Conservation (phyloP, 2,797 vertebrate species). For the Xenentodon cancila region DNA sequence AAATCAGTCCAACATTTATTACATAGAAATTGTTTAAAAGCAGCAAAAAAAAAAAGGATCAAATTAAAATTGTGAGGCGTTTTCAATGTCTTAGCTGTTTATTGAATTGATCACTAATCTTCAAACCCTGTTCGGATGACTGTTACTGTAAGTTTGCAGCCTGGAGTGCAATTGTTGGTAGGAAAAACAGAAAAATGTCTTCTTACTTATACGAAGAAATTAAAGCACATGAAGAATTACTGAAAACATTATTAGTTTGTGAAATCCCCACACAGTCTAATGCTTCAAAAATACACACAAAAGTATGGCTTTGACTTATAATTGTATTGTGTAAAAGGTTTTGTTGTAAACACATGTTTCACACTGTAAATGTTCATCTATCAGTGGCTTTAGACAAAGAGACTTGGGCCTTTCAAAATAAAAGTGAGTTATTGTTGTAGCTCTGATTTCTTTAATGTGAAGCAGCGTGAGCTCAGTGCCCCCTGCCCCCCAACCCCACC, state of each 20-base stretch:
- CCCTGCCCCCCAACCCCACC: slow-evolving; percentile 12
- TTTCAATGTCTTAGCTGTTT: no score
- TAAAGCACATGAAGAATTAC: neutral
- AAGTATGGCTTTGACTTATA: neutral
- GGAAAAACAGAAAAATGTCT: neutral
- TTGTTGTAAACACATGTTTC: slow-evolving; percentile 13
- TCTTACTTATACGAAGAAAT: neutral
- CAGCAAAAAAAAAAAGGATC: no score
- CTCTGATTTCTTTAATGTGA: slow-evolving; percentile 20
- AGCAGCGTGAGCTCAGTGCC: slow-evolving; percentile 14
- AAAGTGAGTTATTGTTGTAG: slow-evolving; percentile 28
- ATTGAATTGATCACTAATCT: no score
- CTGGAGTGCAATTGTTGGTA: neutral
- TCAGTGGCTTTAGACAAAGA: slow-evolving; percentile 12
- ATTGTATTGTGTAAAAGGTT: neutral
- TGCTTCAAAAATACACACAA: neutral
- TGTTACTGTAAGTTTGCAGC: neutral
- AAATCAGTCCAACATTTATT: no score
- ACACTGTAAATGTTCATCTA: slow-evolving; percentile 25
- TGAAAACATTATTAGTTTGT: neutral
- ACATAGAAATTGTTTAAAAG: no score
- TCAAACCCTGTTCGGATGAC: no score
- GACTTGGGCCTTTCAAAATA: neutral
- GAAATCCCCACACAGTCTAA: neutral
- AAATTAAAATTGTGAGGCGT: no score